Base-by-base conservation (phyloP, 1,140 invertebrate genomes). In the Stenopsyche tienmushanensis region DNA sequence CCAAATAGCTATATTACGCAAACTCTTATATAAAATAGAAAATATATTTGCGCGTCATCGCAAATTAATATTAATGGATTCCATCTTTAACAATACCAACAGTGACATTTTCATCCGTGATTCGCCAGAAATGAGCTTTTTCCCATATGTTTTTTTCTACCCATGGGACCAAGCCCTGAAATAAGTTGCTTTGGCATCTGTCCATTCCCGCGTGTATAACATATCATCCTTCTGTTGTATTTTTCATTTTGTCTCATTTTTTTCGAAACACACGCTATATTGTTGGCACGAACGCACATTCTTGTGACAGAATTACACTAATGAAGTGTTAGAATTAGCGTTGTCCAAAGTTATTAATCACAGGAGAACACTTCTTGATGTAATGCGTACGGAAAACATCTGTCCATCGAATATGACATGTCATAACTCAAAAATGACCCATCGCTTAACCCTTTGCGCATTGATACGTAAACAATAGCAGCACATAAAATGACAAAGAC, bases 31-130 rank as follows among this genome's bases (percentile, higher is more conserved):
- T 1, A 42, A 57, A 55, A 41, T 13, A 26, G 18, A 23, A 55
- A 42, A 42, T 29, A 15, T 29, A 39, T 57, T 17, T 41, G 18
- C 34, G 54, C 39, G 54, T 57, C 54, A 57, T 42, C 15, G 54
- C 3, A 57, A 42, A 57, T 41, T 42, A 57, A 57, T 57, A 57
- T 57, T 57, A 57, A 57, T 42, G 54, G 34, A 34, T 54, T 54
- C 52, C n/a, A n/a, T n/a, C n/a, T n/a, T n/a, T n/a, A n/a, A n/a
- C n/a, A n/a, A n/a, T n/a, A n/a, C n/a, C n/a, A n/a, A n/a, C n/a
- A n/a, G n/a, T n/a, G n/a, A n/a, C n/a, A n/a, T n/a, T n/a, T n/a
- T n/a, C n/a, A n/a, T n/a, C n/a, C n/a, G n/a, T n/a, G n/a, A n/a
- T n/a, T n/a, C n/a, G n/a, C n/a, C n/a, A n/a, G n/a, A n/a, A n/a